These are phyloP conservation scores for Polyommatus icarus DNA, from an alignment of 2,888 invertebrate species.

Conservation along the genomic window DNA sequence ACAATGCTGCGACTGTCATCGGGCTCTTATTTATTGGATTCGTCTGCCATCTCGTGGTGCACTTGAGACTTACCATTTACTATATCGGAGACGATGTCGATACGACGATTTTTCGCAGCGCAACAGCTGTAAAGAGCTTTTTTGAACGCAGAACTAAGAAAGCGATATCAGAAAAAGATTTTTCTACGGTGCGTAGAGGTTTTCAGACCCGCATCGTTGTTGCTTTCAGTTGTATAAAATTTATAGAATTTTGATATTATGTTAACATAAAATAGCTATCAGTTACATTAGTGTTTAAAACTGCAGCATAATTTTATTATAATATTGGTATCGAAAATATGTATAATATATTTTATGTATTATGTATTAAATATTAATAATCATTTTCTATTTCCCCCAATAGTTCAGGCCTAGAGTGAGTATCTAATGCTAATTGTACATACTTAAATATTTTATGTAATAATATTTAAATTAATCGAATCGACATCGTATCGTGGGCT, in stretches of 20 bases:
- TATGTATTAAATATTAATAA: too few relatives aligned
- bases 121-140: neutral
- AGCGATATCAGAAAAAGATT: neutral
- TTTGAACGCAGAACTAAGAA: neutral
- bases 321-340: too few relatives aligned
- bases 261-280: too few relatives aligned
- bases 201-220: neutral
- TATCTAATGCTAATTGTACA: too few relatives aligned
- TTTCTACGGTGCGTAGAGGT: neutral
- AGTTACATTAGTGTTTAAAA: too few relatives aligned
- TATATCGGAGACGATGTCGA: neutral
- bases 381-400: too few relatives aligned
- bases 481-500: neutral
- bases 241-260: too few relatives aligned
- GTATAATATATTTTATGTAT: too few relatives aligned
- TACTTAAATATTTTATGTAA: too few relatives aligned
- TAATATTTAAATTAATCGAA: neutral
- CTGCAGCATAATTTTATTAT: too few relatives aligned
- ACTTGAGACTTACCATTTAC: conserved; percentile 4
- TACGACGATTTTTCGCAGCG: neutral
- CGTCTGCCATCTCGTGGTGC: conserved; percentile 43
- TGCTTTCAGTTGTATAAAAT: too few relatives aligned
- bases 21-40: conserved; percentile 44
- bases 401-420: too few relatives aligned
- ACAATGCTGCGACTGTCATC: conserved; percentile 42